Conservation (phyloP, 2,797 vertebrate genomes). For the Masticophis lateralis region DNA sequence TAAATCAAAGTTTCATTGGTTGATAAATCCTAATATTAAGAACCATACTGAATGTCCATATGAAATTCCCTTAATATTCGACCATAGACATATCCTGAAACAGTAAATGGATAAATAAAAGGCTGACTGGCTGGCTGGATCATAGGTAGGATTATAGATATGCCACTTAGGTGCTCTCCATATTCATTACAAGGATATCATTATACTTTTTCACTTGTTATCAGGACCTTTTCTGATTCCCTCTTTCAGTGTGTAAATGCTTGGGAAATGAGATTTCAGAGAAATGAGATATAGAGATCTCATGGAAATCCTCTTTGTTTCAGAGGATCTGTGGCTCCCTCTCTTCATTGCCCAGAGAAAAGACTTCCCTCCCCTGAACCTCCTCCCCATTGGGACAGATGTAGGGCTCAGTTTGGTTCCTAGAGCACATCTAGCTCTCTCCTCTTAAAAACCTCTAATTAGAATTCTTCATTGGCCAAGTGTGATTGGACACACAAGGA, state of each 20-base stretch:
- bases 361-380: background rate
- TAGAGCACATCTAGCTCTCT: background rate
- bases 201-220: background rate
- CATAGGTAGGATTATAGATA: background rate
- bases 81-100: background rate
- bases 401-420: background rate
- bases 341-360: background rate
- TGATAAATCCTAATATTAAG: background rate
- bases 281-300: background rate
- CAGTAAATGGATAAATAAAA: background rate
- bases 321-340: background rate
- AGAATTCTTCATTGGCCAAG: too few species aligned
- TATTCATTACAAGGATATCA: background rate
- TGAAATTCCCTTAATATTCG: background rate
- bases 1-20: background rate
- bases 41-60: background rate
- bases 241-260: background rate
- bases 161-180: background rate
- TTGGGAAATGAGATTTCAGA: background rate
- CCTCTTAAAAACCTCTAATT: background rate
- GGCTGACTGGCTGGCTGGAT: background rate
- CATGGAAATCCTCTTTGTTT: background rate
- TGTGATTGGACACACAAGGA: too few species aligned
- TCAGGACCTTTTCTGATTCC: background rate
- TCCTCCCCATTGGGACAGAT: background rate